Conservation (phyloP, 2,797 vertebrate species). For the Sitta carolinensis region DNA sequence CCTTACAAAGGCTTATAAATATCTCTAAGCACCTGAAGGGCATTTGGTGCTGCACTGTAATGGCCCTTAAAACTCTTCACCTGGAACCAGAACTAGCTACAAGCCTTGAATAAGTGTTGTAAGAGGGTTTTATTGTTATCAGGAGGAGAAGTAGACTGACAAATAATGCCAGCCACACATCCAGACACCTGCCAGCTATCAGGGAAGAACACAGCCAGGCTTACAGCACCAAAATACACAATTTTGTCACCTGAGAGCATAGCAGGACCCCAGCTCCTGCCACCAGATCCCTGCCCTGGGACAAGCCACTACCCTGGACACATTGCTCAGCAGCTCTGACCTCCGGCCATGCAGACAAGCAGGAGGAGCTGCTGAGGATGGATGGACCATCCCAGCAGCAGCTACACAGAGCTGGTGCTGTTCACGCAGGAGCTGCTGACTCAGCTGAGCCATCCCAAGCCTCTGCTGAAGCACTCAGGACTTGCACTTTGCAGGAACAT, state of each 20-base stretch:
- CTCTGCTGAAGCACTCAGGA: not conserved
- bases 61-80: not conserved
- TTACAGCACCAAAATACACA: not conserved
- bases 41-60: not conserved
- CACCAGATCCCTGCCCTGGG: not conserved
- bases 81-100: constrained; percentile 8
- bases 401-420: not conserved
- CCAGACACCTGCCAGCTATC: not conserved
- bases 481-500: not conserved
- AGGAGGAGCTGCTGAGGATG: not conserved
- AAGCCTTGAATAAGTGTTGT: not conserved
- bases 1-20: not conserved
- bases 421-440: constrained; percentile 10
- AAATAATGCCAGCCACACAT: not conserved
- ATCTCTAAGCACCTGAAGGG: not conserved
- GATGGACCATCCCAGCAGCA: not conserved
- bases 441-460: not conserved
- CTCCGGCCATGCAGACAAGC: not conserved
- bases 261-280: not conserved
- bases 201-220: not conserved
- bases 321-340: not conserved
- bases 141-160: not conserved
- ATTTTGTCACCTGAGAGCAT: not conserved
- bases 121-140: not conserved
- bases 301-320: accelerated